Base-by-base conservation (phyloP, 2,888 invertebrate species). In the Limulus polyphemus region DNA sequence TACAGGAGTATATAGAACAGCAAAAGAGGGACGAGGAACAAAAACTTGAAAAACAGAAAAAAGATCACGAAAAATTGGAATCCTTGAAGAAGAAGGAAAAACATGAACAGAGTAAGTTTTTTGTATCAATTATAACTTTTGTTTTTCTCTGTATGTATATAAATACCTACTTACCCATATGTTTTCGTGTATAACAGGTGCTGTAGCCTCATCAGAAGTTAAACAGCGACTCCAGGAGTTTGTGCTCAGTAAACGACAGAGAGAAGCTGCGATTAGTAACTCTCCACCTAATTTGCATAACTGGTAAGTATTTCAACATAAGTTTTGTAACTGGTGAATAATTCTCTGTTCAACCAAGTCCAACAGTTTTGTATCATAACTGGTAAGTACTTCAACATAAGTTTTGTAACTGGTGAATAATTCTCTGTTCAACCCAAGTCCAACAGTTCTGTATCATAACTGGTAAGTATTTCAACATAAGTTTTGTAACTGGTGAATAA, bases 131-230 rank as follows among this genome's bases (percentile, higher is more conserved):
- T 59, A 55, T 46, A 58, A 58, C 55, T 59, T 50, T 14, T 46
- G 47, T 11, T 32, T 32, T 32, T 32, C 32, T 32, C 32, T 32
- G 32, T 32, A 32, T 32, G 32, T 32, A 2, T 32, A 32, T 32
- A 32, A 32, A 32, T 32, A 32, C 3, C 32, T 32, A 32, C 32
- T 32, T 32, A 32, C 32, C 5, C 5, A 32, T 7, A 32, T 1
- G 7, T 32, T 5, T 32, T 32, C 3, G 32, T 32, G 32, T 32
- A 32, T 68, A 70, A 0, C 66, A 77, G 77, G 77, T 79, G 95
- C 95, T 62, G 88, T 93, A 73, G 95, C 97, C 69, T 95, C 94
- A 69, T 87, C 90, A 32, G 94, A 94, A 79, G 97, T 97, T 74
- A 97, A 95, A 77, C 92, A 92, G 80, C 90, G 91, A 74, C 81